Conservation (phyloP, 2,888 invertebrate species). For the Brassicogethes aeneus region DNA sequence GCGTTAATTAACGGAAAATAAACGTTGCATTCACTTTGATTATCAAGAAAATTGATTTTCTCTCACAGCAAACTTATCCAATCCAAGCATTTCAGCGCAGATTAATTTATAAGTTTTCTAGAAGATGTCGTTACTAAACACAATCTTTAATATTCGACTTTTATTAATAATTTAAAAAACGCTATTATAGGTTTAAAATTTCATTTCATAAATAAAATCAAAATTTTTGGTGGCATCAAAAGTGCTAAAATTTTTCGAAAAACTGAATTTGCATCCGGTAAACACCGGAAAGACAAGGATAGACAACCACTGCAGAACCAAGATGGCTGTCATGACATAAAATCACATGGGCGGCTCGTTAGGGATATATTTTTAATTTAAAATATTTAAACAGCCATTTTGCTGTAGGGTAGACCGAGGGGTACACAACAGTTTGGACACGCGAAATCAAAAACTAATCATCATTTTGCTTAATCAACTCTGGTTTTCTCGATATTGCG, state of each 20-base stretch:
- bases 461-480: no score
- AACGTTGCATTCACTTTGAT: constrained; percentile 12
- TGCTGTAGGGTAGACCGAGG: no score
- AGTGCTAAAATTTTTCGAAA: neutral
- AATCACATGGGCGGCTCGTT: constrained; percentile 15
- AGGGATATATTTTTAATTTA: neutral
- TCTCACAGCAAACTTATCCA: constrained; percentile 13
- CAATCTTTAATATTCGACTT: neutral
- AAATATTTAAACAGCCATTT: neutral
- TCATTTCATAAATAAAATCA: no score
- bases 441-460: no score
- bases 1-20: constrained; percentile 7
- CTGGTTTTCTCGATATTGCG: no score
- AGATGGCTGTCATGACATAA: constrained; percentile 8
- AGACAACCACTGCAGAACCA: constrained; percentile 8
- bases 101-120: constrained; percentile 17
- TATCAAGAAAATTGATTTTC: constrained; percentile 10
- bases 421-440: no score
- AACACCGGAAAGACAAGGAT: constrained; percentile 25
- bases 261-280: constrained; percentile 18
- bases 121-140: constrained; percentile 22
- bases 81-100: constrained; percentile 19
- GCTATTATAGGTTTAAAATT: neutral
- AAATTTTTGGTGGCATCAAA: no score
- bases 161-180: no score